Base-by-base conservation (phyloP, 1,140 invertebrate genomes). In the Subanguina moxae region DNA sequence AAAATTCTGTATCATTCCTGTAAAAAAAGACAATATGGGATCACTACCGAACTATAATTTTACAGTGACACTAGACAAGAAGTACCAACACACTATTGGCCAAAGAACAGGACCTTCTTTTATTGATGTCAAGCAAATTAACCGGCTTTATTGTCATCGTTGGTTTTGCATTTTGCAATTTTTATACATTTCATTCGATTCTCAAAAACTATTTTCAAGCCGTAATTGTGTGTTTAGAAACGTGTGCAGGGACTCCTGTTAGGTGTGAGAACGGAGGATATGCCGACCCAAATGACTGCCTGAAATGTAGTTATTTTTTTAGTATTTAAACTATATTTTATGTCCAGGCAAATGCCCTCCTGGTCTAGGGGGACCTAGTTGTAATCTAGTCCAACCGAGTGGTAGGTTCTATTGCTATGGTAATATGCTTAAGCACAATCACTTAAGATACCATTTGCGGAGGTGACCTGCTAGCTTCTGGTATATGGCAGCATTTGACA, bases 101-200 rank as follows among this genome's bases (percentile, higher is more conserved):
- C 80, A 82, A 57, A 58, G 80, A 19, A 27, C 63, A n/a, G 68
- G 74, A 43, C 81, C 80, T 8, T 82, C 81, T 11, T 82, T 82
- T 59, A 82, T 82, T 58, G 80, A 82, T 73, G 79, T 83, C 7
- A 82, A 82, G 43, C 81, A 83, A 57, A 74, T 83, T 3, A 82
- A 82, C 57, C 62, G 78, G 15, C 71, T 82, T 17, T 82, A 82
- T 67, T 82, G 80, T n/a, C 62, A 73, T 38, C 72, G 74, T 76
- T 61, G 21, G 38, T 27, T 25, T 48, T 64, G 42, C 1, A 59
- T 5, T 19, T 62, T 25, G n/a, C 38, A 56, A 56, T 8, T 64
- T 56, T 19, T 64, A n/a, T n/a, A n/a, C n/a, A n/a, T n/a, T n/a
- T n/a, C n/a, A n/a, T n/a, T n/a, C n/a, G n/a, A n/a, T n/a, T n/a